These are phyloP conservation scores for Trilocha varians DNA, from an alignment of 2,888 invertebrate species.

Conservation along the genomic window DNA sequence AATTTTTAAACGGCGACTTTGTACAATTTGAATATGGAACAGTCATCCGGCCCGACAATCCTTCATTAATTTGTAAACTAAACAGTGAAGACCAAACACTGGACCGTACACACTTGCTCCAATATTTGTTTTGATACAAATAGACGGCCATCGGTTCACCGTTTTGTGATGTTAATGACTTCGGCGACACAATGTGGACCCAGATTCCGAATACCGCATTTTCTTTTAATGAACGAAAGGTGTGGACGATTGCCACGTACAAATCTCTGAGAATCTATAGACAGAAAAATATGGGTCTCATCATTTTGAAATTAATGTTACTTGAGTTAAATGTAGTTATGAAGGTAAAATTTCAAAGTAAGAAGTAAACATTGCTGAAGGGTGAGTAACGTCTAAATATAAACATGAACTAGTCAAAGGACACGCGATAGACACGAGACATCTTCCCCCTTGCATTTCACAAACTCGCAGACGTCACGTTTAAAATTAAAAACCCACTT, in stretches of 20 bases:
- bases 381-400: conserved; percentile 26
- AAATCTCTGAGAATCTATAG: too few species aligned
- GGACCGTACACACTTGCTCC: conserved; percentile 64
- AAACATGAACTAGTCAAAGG: conserved; percentile 38
- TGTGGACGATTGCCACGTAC: too few species aligned
- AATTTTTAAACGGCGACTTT: conserved; percentile 29
- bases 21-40: conserved; percentile 37
- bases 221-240: conserved; percentile 3
- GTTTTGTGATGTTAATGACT: conserved; percentile 67
- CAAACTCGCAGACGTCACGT: conserved; percentile 56
- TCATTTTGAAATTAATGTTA: background rate
- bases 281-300: too few species aligned
- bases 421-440: conserved; percentile 64
- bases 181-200: conserved; percentile 45
- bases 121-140: conserved; percentile 69
- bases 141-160: conserved; percentile 60
- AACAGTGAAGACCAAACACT: conserved; percentile 55
- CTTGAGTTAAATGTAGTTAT: background rate
- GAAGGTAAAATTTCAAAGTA: background rate
- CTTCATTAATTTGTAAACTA: conserved; percentile 62
- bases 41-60: conserved; percentile 48
- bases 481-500: conserved; percentile 71
- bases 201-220: conserved; percentile 14
- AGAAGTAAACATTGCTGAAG: background rate
- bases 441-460: conserved; percentile 61